phyloP scores from a whole-genome alignment of 2,888 invertebrate species.

The Orthosia gracilis region DNA sequence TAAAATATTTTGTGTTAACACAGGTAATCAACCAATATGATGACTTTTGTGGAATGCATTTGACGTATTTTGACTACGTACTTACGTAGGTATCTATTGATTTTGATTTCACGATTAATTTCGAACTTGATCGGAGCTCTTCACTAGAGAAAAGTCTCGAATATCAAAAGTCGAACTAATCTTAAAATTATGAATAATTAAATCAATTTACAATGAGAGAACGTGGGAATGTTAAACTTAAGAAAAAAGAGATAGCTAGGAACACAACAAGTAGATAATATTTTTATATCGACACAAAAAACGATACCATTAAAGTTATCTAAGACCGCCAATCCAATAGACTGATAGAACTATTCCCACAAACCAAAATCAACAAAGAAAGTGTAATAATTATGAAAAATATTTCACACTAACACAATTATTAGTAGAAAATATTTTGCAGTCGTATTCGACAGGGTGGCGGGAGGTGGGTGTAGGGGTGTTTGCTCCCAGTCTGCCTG shows the following conservation, averaged over 20 bases:
- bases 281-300: neutral
- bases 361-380: constrained; percentile 5
- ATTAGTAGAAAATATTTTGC: constrained; percentile 68
- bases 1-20: constrained; percentile 46
- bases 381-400: constrained; percentile 19
- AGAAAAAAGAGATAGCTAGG: no score
- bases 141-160: no score
- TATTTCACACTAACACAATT: constrained; percentile 43
- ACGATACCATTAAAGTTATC: neutral
- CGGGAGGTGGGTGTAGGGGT: constrained; percentile 52
- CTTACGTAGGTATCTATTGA: no score
- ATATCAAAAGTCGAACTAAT: no score
- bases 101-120: no score
- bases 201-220: no score
- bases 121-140: no score
- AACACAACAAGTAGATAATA: no score
- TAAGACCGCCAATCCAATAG: neutral
- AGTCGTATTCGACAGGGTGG: constrained; percentile 59
- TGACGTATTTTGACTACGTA: neutral
- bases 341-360: neutral
- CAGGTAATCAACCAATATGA: neutral
- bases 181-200: no score
- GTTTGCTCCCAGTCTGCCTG: constrained; percentile 70
- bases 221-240: no score
- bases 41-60: neutral